Base-by-base conservation (phyloP, 2,888 invertebrate genomes). In the Pristionchus exspectatus region DNA sequence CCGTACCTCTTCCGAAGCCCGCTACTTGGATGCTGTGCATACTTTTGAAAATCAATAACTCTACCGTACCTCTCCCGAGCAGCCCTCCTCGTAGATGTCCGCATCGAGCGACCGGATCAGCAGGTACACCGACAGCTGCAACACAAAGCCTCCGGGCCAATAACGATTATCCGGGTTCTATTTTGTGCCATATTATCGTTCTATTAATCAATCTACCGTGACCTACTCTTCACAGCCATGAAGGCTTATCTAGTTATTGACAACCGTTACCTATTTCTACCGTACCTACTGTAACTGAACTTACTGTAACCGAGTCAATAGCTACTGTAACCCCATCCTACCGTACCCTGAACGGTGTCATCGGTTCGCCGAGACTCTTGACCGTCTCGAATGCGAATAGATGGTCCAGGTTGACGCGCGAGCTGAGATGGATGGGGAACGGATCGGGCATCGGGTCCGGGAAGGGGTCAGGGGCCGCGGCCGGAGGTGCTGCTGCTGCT, bases 61-160 rank as follows among this genome's bases (percentile, higher is more conserved):
- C 38, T n/a, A 83, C 54, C 56, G 27, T 33, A 85, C 84, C 84
- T 85, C 84, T 33, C 84, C 84, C 14, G 33, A 33, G 84, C 59
- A 59, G 24, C 59, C 56, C 33, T 30, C 33, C 84, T 85, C 84
- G 59, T 59, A 56, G 63, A 85, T 85, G n/a, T 85, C 84, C 30
- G 84, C 59, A 59, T 85, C 59, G 21, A 85, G 84, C 56, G 59
- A 85, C 24, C 84, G 84, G n/a, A 85, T 85, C 59, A 85, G 84
- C 59, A 85, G 50, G 59, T 85, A 85, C 59, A 85, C 59, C 9
- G 84, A 44, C 33, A 85, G 84, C 84, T 85, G 81, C n/a, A 81
- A 81, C 21, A 27, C 69, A 24, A 69, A n/a, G 16, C 14, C 2
- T 18, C 44, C 44, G 12, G 4, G 44, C 9, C 44, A 50, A 9